Evolutionary conservation across 2,113 vertebrate species (phyloP).

Genomic region (Takifugu bimaculatus): DNA sequence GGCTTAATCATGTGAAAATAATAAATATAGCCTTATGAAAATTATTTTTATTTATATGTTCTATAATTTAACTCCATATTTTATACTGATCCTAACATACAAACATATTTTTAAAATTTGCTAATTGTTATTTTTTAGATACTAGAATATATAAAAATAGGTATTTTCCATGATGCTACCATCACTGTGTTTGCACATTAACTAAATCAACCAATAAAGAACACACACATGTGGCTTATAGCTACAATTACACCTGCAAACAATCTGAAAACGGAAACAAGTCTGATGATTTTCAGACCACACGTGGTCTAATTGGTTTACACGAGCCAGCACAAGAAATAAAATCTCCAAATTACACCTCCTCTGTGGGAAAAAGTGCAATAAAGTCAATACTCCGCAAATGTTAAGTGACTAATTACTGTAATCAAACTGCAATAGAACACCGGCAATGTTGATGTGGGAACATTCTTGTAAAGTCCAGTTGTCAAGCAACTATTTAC

Average conservation of each 20-base stretch:
- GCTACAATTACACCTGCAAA: not conserved
- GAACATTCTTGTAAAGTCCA: constrained; percentile 6
- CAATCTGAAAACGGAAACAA: not conserved
- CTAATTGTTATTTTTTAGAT: too few relatives aligned
- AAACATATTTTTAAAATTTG: too few relatives aligned
- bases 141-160: too few relatives aligned
- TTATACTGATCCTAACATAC: too few relatives aligned
- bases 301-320: constrained; percentile 13
- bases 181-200: not conserved
- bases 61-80: too few relatives aligned
- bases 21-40: not conserved
- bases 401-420: constrained; percentile 24
- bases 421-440: constrained; percentile 30
- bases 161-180: not conserved
- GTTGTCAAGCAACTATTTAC: too few relatives aligned
- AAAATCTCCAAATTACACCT: too few relatives aligned
- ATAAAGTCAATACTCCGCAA: constrained; percentile 11
- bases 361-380: constrained; percentile 27
- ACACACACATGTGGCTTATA: not conserved
- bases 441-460: not conserved
- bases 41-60: too few relatives aligned
- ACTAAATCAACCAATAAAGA: not conserved
- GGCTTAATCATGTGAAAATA: not conserved
- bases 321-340: not conserved
- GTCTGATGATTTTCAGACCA: constrained; percentile 12